These are phyloP conservation scores for Zenarchopterus dispar DNA, from an alignment of 2,797 vertebrate species.

Conservation along the genomic window DNA sequence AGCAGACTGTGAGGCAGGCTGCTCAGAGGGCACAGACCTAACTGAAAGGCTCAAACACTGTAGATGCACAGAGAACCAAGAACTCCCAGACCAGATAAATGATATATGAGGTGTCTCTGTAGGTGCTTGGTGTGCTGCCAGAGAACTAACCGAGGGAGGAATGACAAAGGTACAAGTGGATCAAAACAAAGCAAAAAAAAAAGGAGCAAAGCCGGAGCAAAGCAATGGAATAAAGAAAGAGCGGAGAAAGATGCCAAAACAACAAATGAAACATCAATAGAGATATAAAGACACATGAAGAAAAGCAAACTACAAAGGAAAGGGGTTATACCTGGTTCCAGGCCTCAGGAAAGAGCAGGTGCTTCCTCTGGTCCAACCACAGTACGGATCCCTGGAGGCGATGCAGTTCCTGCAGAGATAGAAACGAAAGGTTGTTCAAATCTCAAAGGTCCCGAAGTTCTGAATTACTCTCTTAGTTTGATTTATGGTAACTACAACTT, in stretches of 20 bases:
- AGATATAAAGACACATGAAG: not conserved
- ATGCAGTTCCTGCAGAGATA: constrained; percentile 87
- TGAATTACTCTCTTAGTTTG: constrained; percentile 3
- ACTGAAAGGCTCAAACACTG: constrained; percentile 32
- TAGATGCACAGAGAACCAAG: constrained; percentile 25
- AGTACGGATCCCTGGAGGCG: constrained; percentile 93
- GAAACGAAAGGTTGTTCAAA: not conserved
- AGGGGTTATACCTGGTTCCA: constrained; percentile 85
- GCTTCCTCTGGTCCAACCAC: constrained; percentile 92
- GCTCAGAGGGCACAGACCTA: constrained; percentile 53
- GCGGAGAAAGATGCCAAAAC: constrained; percentile 3
- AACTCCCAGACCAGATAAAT: constrained; percentile 43
- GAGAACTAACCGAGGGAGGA: constrained; percentile 39
- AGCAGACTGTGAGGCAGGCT: constrained; percentile 35
- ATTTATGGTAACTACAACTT: not conserved
- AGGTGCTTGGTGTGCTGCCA: constrained; percentile 19
- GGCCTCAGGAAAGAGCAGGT: constrained; percentile 91
- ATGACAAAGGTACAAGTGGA: constrained; percentile 2
- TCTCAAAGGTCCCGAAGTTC: not conserved
- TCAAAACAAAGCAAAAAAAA: constrained; percentile 36
- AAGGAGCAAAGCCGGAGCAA: constrained; percentile 4
- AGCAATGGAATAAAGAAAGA: not conserved
- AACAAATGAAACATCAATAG: not conserved
- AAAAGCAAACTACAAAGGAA: constrained; percentile 1
- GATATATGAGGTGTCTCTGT: constrained; percentile 38